Evolutionary conservation across 2,888 invertebrate species (phyloP).

Genomic region (Apamea crenata): DNA sequence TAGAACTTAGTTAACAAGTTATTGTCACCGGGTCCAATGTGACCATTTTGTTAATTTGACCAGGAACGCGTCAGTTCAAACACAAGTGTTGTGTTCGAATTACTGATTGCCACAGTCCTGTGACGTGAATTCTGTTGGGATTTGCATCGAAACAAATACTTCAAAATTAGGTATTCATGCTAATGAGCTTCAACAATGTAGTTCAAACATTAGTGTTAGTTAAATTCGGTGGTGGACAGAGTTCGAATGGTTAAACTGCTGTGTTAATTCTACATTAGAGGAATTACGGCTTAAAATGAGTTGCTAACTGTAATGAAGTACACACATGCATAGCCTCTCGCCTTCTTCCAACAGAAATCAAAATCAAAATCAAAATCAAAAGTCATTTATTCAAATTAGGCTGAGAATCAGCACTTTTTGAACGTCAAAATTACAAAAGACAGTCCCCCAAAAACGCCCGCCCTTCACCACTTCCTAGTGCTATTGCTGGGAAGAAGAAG

Average conservation of each 20-base stretch:
- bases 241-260: slow-evolving; percentile 22
- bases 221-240: slow-evolving; percentile 32
- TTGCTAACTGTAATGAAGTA: not conserved
- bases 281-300: not conserved
- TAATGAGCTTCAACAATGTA: slow-evolving; percentile 26
- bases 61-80: slow-evolving; percentile 34
- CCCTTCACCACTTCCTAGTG: no score
- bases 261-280: not conserved
- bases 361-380: no score
- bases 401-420: no score
- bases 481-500: no score
- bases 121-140: slow-evolving; percentile 21
- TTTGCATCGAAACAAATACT: slow-evolving; percentile 47
- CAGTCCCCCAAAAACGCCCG: no score
- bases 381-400: no score
- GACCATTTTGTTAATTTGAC: slow-evolving; percentile 27
- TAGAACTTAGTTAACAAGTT: slow-evolving; percentile 18
- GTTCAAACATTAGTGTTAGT: slow-evolving; percentile 40
- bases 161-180: slow-evolving; percentile 41
- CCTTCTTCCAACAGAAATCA: accelerated
- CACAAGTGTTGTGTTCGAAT: slow-evolving; percentile 25
- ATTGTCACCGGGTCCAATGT: slow-evolving; percentile 7
- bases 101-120: slow-evolving; percentile 21
- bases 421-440: no score
- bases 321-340: not conserved